Evolutionary conservation across 1,140 invertebrate genomes (phyloP).

Genomic region (Planococcus citri): DNA sequence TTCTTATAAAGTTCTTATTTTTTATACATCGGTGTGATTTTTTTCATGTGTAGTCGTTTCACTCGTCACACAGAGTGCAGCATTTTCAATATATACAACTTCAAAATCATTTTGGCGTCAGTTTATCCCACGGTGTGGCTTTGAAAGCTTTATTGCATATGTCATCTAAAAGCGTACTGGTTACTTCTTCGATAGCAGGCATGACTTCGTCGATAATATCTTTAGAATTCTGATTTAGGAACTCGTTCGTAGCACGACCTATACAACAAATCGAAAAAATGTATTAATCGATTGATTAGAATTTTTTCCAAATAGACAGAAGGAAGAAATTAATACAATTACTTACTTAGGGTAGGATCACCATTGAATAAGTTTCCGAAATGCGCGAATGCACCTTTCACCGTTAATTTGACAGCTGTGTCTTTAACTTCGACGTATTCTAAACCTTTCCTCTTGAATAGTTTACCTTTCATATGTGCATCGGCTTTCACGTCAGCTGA

Average conservation of each 20-base stretch:
- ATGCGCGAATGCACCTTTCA: slow-evolving; percentile 42
- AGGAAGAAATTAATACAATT: slow-evolving; percentile 30
- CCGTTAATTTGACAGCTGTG: slow-evolving; percentile 27
- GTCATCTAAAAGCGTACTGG: slow-evolving; percentile 39
- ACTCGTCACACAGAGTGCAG: background rate
- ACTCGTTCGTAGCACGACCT: slow-evolving; percentile 36
- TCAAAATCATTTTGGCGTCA: slow-evolving; percentile 30
- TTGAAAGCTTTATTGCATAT: slow-evolving; percentile 40
- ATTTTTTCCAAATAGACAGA: background rate
- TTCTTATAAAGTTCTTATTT: no score
- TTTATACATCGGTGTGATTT: background rate
- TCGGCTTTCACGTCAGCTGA: slow-evolving; percentile 29
- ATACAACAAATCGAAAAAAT: slow-evolving; percentile 22
- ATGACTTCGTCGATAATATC: slow-evolving; percentile 39
- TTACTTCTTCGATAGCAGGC: slow-evolving; percentile 39
- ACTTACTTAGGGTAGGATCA: slow-evolving; percentile 43
- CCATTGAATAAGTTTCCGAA: slow-evolving; percentile 57
- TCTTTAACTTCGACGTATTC: slow-evolving; percentile 29
- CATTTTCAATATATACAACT: no score
- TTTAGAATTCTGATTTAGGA: slow-evolving; percentile 38
- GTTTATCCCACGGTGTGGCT: slow-evolving; percentile 37
- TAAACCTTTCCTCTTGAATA: slow-evolving; percentile 29
- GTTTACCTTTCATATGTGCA: slow-evolving; percentile 26
- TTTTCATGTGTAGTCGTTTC: background rate
- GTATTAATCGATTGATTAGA: no score